These are phyloP conservation scores for Oscheius sp. DNA, from an alignment of 2,888 invertebrate genomes.

Conservation along the genomic window DNA sequence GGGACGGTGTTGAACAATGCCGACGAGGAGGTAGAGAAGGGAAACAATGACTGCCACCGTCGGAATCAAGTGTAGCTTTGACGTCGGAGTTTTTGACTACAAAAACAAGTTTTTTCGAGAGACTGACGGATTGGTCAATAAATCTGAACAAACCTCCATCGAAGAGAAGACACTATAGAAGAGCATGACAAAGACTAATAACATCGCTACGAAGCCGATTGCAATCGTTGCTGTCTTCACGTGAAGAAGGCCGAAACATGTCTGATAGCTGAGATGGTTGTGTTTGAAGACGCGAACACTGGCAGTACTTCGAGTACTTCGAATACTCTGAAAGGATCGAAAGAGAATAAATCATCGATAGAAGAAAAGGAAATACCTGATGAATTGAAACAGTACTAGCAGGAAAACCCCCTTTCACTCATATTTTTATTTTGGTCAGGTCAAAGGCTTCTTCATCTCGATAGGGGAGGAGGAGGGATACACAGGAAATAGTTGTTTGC, in stretches of 20 bases:
- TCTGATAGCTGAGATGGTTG: slow-evolving; percentile 50
- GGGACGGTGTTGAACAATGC: slow-evolving; percentile 54
- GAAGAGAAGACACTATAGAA: slow-evolving; percentile 52
- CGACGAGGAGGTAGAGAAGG: slow-evolving; percentile 56
- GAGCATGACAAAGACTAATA: slow-evolving; percentile 43
- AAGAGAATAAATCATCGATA: neutral
- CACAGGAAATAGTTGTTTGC: neutral
- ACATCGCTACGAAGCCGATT: slow-evolving; percentile 51
- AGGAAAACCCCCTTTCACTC: neutral
- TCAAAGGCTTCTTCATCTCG: neutral
- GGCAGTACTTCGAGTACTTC: slow-evolving; percentile 36
- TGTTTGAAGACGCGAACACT: slow-evolving; percentile 57
- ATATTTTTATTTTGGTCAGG: neutral
- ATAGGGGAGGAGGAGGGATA: neutral
- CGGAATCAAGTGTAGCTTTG: slow-evolving; percentile 46
- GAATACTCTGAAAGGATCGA: slow-evolving; percentile 4
- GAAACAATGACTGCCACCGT: slow-evolving; percentile 52
- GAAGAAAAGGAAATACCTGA: neutral
- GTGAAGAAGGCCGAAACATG: slow-evolving; percentile 53
- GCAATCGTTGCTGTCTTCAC: slow-evolving; percentile 52
- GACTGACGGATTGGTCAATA: too few relatives aligned
- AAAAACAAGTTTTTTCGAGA: neutral
- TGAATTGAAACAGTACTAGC: neutral
- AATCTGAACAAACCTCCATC: slow-evolving; percentile 37
- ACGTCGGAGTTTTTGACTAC: neutral